Base-by-base conservation (phyloP, 2,888 invertebrate species). In the Diplazon laetatorius region DNA sequence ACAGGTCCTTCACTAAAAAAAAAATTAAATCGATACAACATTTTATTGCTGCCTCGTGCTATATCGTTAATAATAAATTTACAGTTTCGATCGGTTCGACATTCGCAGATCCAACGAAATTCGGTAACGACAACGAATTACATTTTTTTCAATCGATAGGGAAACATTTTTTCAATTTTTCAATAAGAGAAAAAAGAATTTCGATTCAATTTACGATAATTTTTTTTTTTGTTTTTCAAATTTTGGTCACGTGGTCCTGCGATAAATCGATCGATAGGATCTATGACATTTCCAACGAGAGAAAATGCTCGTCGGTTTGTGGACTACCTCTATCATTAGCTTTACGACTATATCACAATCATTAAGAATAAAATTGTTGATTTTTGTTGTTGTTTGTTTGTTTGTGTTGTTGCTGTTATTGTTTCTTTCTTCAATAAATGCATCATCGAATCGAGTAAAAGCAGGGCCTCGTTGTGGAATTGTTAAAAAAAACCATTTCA, bases 311-410 rank as follows among this genome's bases (percentile, higher is more conserved):
- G 63, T 75, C 62, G 75, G 71, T 65, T 71, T 75, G 68, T n/a
- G 74, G 70, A 70, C 72, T 80, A 82, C 55, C 68, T 81, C 82
- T 84, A 82, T 78, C 83, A 83, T 84, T 83, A 84, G 75, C 80
- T 84, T 86, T 85, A 86, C 78, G 81, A 83, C 84, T 86, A 86
- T 87, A 86, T 87, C 86, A 86, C 85, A 85, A 87, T 87, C 79
- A 84, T 86, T 85, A 86, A 85, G 84, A 85, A 85, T 85, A 81
- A 79, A 84, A 74, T 71, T 82, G 80, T 80, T 81, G 80, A 84
- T 84, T 84, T 83, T 76, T 78, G 77, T 69, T 63, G 48, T 12
- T 35, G n/a, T n/a, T n/a, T n/a, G n/a, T n/a, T n/a, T n/a, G n/a
- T n/a, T n/a, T n/a, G n/a, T n/a, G n/a, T n/a, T n/a, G n/a, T n/a